Percentiles rank a stretch among this genome's conserved stretches.
These are phyloP conservation scores for Scomber scombrus DNA, from an alignment of 2,113 vertebrate genomes.

Conservation along the genomic window DNA sequence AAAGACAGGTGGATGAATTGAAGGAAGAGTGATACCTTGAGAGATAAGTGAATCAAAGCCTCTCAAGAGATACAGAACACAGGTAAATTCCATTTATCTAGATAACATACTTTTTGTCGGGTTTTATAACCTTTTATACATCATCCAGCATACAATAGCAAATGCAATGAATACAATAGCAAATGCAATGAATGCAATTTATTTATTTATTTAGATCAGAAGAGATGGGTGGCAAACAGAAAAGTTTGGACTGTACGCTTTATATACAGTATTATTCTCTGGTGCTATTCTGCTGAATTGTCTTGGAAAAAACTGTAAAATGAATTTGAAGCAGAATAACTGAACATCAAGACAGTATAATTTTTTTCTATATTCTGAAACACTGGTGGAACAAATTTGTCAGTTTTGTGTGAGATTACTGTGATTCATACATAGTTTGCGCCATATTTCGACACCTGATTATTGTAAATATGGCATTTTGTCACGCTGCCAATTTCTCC, in stretches of 20 bases:
- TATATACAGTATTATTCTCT: neutral
- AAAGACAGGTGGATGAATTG: conserved; percentile 51
- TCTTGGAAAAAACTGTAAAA: neutral
- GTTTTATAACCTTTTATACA: conserved; percentile 27
- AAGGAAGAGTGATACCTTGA: conserved; percentile 56
- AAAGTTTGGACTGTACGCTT: neutral
- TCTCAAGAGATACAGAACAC: conserved; percentile 25
- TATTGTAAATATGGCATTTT: conserved; percentile 39
- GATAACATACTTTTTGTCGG: conserved; percentile 6
- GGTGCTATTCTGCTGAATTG: neutral
- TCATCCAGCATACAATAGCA: neutral
- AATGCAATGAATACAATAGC: no score
- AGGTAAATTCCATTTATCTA: conserved; percentile 47
- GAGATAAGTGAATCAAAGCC: conserved; percentile 47
- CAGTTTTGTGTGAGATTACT: neutral
- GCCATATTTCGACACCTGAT: conserved; percentile 37
- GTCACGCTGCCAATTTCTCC: conserved; percentile 13
- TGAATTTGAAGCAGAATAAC: neutral
- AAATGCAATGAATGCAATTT: no score
- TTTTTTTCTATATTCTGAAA: neutral
- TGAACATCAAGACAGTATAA: neutral
- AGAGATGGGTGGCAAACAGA: neutral
- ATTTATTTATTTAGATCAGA: neutral
- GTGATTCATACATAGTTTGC: neutral
- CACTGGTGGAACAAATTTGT: neutral